Base-by-base conservation (phyloP, 2,797 vertebrate genomes). In the Myioborus miniatus region DNA sequence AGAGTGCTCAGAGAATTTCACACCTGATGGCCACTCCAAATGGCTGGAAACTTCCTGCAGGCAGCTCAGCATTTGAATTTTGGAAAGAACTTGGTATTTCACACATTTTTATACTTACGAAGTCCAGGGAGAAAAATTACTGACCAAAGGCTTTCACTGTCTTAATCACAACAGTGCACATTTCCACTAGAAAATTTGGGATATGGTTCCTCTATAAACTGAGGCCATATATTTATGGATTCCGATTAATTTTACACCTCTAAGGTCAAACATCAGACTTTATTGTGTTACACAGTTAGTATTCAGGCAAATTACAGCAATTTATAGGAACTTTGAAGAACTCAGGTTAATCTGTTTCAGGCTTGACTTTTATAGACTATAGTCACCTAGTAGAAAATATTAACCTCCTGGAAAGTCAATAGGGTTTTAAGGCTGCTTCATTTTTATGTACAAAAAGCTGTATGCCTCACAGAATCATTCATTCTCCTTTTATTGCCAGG, bases 371-470 rank as follows among this genome's bases (percentile, higher is more conserved):
- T 94, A 95, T 76, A 63, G 87, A 58, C 91, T 86, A 47, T 2
- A 92, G 83, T 79, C 86, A 82, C 75, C 92, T 76, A 59, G 36
- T 67, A 92, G 90, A 91, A 96, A 97, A 91, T 94, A 96, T 52
- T 94, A 96, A 96, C 94, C 90, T 75, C 65, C 65, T 86, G 65
- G 65, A 86, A 93, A 96, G 90, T 94, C 94, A 94, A 90, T 90
- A 94, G 91, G 72, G 75, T 94, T 93, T 93, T 89, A 86, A 95
- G 94, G 80, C 84, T 93, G 90, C 86, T 94, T 94, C 93, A 95
- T 91, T 96, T 96, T 95, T 93, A 94, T 65, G 70, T 88, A 90
- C 72, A 83, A 94, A 95, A 88, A 76, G 39, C 69, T 69, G n/a
- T 59, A 68, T 46, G 67, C 23, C 59, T 63, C 8, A 3, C 60